These are phyloP conservation scores for Girardia tigrina DNA, from an alignment of 2,888 invertebrate species.

Conservation along the genomic window DNA sequence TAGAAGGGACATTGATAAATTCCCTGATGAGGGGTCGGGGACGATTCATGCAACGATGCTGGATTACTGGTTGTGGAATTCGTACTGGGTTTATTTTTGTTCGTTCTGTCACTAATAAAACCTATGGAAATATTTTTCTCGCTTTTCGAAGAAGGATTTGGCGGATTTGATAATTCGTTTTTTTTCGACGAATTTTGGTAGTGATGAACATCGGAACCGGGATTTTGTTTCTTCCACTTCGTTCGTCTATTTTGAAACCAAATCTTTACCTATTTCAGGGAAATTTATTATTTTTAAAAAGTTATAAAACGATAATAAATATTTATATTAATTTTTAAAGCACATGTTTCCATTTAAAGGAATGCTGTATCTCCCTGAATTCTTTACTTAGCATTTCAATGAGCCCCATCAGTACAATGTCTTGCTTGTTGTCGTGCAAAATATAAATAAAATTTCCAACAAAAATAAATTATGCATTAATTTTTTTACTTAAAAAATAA, in stretches of 20 bases:
- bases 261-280: conserved; percentile 34
- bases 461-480: too few relatives aligned
- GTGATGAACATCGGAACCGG: conserved; percentile 74
- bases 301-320: too few relatives aligned
- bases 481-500: too few relatives aligned
- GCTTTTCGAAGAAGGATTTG: background rate
- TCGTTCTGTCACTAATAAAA: background rate
- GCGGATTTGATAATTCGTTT: background rate
- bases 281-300: too few relatives aligned
- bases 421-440: too few relatives aligned
- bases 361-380: too few relatives aligned
- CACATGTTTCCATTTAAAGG: too few relatives aligned
- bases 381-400: too few relatives aligned
- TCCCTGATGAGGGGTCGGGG: conserved; percentile 3
- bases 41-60: background rate
- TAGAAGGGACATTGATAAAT: conserved; percentile 1
- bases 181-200: conserved; percentile 10
- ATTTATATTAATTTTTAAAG: too few relatives aligned
- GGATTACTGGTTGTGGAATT: conserved; percentile 9
- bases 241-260: conserved; percentile 58
- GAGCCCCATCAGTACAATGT: too few relatives aligned
- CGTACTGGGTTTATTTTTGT: background rate
- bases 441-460: too few relatives aligned
- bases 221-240: conserved; percentile 99
- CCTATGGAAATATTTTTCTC: background rate